Evolutionary conservation across 1,140 invertebrate genomes (phyloP).

Genomic region (Lamellibrachia luymesi): DNA sequence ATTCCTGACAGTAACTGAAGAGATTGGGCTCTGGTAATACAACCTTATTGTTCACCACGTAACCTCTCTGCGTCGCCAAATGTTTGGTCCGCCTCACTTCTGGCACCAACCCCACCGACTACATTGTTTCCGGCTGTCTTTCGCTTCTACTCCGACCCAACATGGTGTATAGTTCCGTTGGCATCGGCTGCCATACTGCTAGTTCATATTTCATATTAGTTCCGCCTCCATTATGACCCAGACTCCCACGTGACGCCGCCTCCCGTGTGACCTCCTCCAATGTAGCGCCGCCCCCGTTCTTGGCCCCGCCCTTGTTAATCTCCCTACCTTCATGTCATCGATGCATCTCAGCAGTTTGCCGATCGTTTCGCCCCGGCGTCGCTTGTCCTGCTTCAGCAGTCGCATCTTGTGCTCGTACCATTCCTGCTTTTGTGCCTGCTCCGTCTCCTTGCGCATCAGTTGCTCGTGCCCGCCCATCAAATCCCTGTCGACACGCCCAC

Average conservation of each 20-base stretch:
- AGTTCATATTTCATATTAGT: neutral
- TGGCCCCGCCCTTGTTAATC: neutral
- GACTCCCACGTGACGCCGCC: neutral
- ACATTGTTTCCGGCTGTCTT: too few relatives aligned
- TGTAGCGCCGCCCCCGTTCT: neutral
- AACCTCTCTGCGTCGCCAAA: too few relatives aligned
- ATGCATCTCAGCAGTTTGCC: constrained; percentile 16
- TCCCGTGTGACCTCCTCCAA: neutral
- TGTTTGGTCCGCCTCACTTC: too few relatives aligned
- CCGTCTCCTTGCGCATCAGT: constrained; percentile 1
- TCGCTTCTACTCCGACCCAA: too few relatives aligned
- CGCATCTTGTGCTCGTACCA: constrained; percentile 24
- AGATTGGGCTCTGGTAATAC: too few relatives aligned
- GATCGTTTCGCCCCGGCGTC: constrained; percentile 22
- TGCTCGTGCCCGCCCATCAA: neutral
- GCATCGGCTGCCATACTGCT: neutral
- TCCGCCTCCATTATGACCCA: neutral
- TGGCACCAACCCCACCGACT: too few relatives aligned
- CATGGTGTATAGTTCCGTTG: neutral
- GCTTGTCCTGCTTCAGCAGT: constrained; percentile 23
- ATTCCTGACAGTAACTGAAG: too few relatives aligned
- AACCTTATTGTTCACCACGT: too few relatives aligned
- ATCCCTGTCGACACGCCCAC: neutral
- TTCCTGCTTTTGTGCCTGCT: constrained; percentile 1
- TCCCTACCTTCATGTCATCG: neutral